Percentiles rank a stretch among this genome's conserved stretches.
These are phyloP conservation scores for Paedocypris sp. DNA, from an alignment of 2,113 vertebrate species.

Conservation along the genomic window DNA sequence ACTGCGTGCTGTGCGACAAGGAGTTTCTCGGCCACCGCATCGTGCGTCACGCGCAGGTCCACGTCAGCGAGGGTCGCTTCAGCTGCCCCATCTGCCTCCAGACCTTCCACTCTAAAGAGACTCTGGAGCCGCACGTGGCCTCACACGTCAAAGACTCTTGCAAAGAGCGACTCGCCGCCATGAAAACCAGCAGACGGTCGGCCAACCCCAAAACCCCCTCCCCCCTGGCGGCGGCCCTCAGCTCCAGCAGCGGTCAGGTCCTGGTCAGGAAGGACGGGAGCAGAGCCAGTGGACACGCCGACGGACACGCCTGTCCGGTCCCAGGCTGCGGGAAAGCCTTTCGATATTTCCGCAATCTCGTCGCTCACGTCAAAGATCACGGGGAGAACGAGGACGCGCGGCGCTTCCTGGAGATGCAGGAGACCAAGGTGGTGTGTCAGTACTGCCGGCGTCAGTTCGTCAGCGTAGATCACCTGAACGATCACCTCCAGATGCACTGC, in stretches of 20 bases:
- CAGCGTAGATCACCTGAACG: constrained; percentile 85
- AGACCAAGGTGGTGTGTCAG: constrained; percentile 92
- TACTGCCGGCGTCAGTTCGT: constrained; percentile 93
- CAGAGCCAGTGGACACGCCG: constrained; percentile 66
- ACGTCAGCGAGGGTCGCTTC: constrained; percentile 78
- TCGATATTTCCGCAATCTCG: constrained; percentile 90
- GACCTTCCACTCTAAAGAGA: constrained; percentile 83
- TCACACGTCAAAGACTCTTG: constrained; percentile 91
- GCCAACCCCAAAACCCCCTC: constrained; percentile 64
- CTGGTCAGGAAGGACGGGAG: constrained; percentile 67
- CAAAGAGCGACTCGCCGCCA: constrained; percentile 84
- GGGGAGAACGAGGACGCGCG: constrained; percentile 85
- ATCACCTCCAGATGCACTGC: constrained; percentile 94
- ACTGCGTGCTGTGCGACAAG: constrained; percentile 93
- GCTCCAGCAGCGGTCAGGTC: constrained; percentile 62
- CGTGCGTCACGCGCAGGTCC: constrained; percentile 90
- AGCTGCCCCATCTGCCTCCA: constrained; percentile 91
- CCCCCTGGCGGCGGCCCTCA: constrained; percentile 55
- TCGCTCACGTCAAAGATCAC: constrained; percentile 83
- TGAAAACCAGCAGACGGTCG: constrained; percentile 79
- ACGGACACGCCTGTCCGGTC: constrained; percentile 77
- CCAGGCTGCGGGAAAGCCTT: constrained; percentile 82
- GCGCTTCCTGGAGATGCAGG: constrained; percentile 90
- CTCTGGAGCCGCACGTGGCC: constrained; percentile 85
- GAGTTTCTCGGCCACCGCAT: constrained; percentile 95